Conservation (phyloP, 1,140 invertebrate species). For the Ceratosolen solmsi region DNA sequence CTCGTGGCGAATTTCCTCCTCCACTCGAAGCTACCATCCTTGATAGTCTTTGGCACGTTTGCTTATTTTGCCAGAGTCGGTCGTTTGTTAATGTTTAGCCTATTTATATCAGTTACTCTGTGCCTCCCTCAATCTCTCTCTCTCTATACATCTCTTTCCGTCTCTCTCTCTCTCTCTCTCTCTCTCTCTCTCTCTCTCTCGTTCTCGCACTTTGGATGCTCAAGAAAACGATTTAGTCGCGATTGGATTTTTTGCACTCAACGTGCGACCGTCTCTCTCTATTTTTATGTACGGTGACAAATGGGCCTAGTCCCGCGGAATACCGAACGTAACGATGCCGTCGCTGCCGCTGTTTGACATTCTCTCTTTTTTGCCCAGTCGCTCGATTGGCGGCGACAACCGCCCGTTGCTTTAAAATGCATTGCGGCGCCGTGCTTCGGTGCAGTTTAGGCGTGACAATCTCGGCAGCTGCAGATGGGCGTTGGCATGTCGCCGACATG, state of each 20-base stretch:
- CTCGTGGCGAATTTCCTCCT: constrained; percentile 21
- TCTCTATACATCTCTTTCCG: too few species aligned
- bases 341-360: neutral
- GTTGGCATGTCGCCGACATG: constrained; percentile 8
- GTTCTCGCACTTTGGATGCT: neutral
- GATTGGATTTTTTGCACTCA: constrained; percentile 5
- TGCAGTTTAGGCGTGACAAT: constrained; percentile 55
- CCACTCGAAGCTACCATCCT: neutral
- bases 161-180: constrained; percentile 27
- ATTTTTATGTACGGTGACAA: constrained; percentile 66
- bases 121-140: too few species aligned
- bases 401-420: constrained; percentile 37
- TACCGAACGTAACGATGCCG: constrained; percentile 9
- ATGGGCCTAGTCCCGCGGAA: constrained; percentile 60
- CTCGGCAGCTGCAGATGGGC: constrained; percentile 48
- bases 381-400: constrained; percentile 10
- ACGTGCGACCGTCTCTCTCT: neutral
- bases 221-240: constrained; percentile 37
- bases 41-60: constrained; percentile 56
- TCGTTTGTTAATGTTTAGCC: constrained; percentile 69
- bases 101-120: constrained; percentile 69
- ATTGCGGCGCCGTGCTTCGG: neutral
- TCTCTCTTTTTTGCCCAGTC: neutral
- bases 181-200: constrained; percentile 43
- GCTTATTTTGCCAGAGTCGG: constrained; percentile 67